These are phyloP conservation scores for Muntiacus reevesi DNA, from an alignment of 2,113 vertebrate species.

Conservation along the genomic window DNA sequence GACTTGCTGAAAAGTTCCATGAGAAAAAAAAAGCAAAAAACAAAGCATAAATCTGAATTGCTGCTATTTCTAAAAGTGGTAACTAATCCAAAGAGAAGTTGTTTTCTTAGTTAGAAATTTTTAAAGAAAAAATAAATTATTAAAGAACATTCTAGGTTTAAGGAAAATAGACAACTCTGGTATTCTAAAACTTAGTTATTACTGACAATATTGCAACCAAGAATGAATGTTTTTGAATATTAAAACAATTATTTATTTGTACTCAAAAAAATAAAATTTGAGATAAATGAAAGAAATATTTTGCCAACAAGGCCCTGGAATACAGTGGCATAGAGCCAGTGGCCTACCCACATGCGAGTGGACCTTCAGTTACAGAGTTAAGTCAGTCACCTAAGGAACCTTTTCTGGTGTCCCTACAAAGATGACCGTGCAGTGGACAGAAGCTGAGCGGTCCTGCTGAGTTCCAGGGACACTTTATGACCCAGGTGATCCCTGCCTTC, in stretches of 20 bases:
- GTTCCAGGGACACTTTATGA: background rate
- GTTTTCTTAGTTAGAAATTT: background rate
- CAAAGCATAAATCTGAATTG: background rate
- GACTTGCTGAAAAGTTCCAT: background rate
- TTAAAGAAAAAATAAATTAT: background rate
- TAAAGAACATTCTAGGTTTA: background rate
- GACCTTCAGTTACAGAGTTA: fast-evolving
- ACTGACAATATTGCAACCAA: background rate
- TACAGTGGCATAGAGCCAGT: too few species aligned
- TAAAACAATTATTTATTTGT: background rate
- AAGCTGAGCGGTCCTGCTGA: fast-evolving
- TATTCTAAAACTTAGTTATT: background rate
- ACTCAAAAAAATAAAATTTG: background rate
- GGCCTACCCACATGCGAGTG: fast-evolving
- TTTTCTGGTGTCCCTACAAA: fast-evolving
- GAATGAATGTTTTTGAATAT: background rate
- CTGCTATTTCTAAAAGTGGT: background rate
- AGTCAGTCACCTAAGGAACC: fast-evolving
- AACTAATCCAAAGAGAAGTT: background rate
- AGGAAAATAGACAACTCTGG: background rate
- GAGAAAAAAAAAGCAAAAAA: background rate
- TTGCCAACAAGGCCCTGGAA: background rate
- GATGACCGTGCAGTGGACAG: background rate
- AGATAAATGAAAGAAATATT: background rate
- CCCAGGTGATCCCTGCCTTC: fast-evolving